Base-by-base conservation (phyloP, 2,113 vertebrate species). In the Talpa occidentalis region DNA sequence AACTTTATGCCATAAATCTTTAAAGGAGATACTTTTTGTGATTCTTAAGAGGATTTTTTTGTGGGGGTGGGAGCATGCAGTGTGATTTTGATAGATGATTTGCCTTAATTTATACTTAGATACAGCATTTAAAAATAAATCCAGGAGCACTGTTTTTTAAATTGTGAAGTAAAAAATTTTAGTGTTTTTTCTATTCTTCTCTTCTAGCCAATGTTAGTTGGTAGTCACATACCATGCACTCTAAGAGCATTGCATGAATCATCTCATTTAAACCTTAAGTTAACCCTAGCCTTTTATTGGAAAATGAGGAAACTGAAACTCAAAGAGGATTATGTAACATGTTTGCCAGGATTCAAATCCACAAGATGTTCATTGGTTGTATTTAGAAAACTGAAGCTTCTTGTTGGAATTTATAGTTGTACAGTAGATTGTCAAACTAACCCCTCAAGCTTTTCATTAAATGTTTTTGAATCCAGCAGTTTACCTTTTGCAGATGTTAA, bases 1-100 rank as follows among this genome's bases (percentile, higher is more conserved):
- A 35, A n/a, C 19, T 62, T 10, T 82, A 47, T 19, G 12, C 47
- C 14, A 9, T 44, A 32, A 49, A 24, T 76, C 35, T 88, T 94
- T 69, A 69, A 82, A 94, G 95, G 52, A 73, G 19, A 54, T 83
- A 28, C 12, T 82, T 88, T 91, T 77, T 93, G 67, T 94, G 70
- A 35, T 80, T 88, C 35, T 44, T 84, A 56, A 56, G 54, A 56
- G 10, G 19, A 11, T 44, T 60, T 80, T 35, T 28, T 17, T 47
- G n/a, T 73, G 28, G 17, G 24, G 1, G 14, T 7, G 32, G 22
- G 4, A 10, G 9, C 40, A 15, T 16, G 49, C 52, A 17, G 17
- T 52, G 14, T 76, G 47, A 66, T 82, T 88, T 92, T 84, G 35
- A 69, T 78, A 42, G 78, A 22, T 92, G 19, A 67, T 92, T 96